Evolutionary conservation across 2,888 invertebrate genomes (phyloP).

Genomic region (Rhorus exstirpatorius): DNA sequence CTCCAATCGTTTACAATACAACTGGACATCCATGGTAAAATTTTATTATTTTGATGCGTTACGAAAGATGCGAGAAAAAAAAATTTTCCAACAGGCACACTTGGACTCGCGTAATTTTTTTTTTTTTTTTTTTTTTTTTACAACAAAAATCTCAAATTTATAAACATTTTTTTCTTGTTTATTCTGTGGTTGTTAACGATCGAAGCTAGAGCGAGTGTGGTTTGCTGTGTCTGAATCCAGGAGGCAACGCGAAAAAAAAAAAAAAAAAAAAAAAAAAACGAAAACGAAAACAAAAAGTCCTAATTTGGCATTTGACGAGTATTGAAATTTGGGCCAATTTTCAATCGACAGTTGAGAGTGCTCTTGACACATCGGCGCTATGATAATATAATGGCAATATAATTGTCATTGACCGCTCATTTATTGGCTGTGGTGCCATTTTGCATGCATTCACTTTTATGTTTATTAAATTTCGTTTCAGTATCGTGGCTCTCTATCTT

Average conservation of each 20-base stretch:
- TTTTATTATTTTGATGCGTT: background rate
- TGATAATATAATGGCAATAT: conserved; percentile 41
- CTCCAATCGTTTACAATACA: no score
- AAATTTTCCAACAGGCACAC: background rate
- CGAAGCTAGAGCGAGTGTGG: conserved; percentile 77
- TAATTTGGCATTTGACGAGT: background rate
- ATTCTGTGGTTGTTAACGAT: conserved; percentile 33
- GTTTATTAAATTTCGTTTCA: conserved; percentile 33
- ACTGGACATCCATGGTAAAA: background rate
- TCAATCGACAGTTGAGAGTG: conserved; percentile 24
- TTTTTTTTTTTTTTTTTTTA: no score
- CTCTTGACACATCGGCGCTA: conserved; percentile 15
- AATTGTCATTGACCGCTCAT: conserved; percentile 52
- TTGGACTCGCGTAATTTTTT: background rate
- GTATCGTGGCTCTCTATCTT: conserved; percentile 20
- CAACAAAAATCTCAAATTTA: background rate
- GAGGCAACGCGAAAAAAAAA: conserved; percentile 43
- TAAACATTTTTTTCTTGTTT: no score
- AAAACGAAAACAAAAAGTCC: background rate
- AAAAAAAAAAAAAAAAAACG: background rate
- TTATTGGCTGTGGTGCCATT: conserved; percentile 42
- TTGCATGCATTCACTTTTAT: conserved; percentile 55
- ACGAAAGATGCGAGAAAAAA: background rate
- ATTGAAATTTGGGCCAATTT: conserved; percentile 5
- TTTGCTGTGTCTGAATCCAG: conserved; percentile 79